Percentiles rank a stretch among this genome's conserved stretches.
Conservation (phyloP, 2,888 invertebrate species). For the Baccha elongata region DNA sequence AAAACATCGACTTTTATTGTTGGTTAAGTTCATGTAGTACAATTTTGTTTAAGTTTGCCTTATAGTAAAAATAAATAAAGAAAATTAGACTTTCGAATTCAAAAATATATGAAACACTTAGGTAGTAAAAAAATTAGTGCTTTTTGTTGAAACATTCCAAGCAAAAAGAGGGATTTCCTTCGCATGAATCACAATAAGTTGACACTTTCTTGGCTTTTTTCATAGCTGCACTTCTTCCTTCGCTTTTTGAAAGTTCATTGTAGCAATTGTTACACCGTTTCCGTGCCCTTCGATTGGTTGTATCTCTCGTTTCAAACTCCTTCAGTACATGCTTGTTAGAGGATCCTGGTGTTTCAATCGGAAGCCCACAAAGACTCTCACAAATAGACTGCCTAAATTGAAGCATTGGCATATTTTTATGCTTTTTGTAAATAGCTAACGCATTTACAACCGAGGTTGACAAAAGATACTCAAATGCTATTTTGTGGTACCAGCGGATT, state of each 20-base stretch:
- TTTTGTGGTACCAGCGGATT: constrained; percentile 34
- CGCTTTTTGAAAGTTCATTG: constrained; percentile 1
- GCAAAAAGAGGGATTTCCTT: not conserved
- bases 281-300: constrained; percentile 16
- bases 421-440: no score
- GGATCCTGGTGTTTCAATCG: not conserved
- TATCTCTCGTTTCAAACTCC: constrained; percentile 12
- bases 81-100: not conserved
- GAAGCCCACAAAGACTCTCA: constrained; percentile 10
- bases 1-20: not conserved
- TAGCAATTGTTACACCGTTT: constrained; percentile 16
- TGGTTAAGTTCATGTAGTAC: not conserved
- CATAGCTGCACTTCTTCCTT: not conserved
- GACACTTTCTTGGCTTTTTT: not conserved
- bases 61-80: not conserved
- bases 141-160: not conserved
- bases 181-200: not conserved
- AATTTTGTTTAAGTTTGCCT: not conserved
- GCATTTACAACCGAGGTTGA: constrained; percentile 42
- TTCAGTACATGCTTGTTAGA: constrained; percentile 18
- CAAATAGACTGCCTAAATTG: no score
- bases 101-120: not conserved
- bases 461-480: constrained; percentile 36
- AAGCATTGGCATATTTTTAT: no score
- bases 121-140: not conserved